These are phyloP conservation scores for Hipparchia semele DNA, from an alignment of 2,888 invertebrate genomes.

Conservation along the genomic window DNA sequence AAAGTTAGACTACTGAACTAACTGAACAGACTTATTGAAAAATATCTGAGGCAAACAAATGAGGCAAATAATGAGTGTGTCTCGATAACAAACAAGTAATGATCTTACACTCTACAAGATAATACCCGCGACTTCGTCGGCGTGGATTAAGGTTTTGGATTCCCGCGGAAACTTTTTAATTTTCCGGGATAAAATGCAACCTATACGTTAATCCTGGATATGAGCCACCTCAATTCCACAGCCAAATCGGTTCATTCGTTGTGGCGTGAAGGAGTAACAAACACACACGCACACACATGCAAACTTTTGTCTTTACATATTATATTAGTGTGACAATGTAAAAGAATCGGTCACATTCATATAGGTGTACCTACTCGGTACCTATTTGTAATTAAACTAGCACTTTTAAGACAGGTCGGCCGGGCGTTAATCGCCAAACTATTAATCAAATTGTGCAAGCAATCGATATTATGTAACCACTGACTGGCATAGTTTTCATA, in stretches of 20 bases:
- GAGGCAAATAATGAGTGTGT: too few relatives aligned
- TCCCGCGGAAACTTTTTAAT: too few relatives aligned
- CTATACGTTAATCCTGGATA: too few relatives aligned
- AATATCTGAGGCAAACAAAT: neutral
- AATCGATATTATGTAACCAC: conserved; percentile 44
- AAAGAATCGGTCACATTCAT: conserved; percentile 24
- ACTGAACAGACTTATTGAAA: neutral
- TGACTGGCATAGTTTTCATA: conserved; percentile 40
- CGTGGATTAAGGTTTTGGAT: too few relatives aligned
- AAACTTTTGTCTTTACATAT: too few relatives aligned
- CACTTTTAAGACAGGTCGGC: conserved; percentile 32
- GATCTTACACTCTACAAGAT: conserved; percentile 2
- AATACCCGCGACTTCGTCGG: too few relatives aligned
- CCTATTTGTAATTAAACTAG: conserved; percentile 24
- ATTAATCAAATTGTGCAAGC: conserved; percentile 46
- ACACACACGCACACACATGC: too few relatives aligned
- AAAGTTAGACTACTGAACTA: too few relatives aligned
- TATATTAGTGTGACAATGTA: neutral
- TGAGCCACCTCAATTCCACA: too few relatives aligned
- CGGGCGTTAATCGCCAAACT: conserved; percentile 39
- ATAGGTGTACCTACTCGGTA: conserved; percentile 10
- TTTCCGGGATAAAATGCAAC: too few relatives aligned
- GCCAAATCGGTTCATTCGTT: too few relatives aligned
- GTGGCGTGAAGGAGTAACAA: too few relatives aligned
- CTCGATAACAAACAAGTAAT: conserved; percentile 9